Conservation (phyloP, 2,797 vertebrate species). For the Gobionotothen gibberifrons region DNA sequence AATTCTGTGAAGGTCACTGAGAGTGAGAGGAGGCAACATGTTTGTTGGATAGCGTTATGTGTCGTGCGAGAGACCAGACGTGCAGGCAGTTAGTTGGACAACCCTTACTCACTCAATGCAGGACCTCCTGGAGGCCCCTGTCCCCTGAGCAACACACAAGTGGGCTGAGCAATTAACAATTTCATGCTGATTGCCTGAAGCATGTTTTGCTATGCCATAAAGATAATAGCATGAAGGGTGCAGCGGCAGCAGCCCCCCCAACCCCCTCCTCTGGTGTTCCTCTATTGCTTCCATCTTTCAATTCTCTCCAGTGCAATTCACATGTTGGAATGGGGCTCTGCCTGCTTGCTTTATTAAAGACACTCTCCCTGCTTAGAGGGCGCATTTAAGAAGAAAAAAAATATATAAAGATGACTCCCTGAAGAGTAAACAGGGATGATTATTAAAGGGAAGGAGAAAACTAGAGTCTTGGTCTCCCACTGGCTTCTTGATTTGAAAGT, state of each 20-base stretch:
- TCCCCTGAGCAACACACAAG: conserved; percentile 89
- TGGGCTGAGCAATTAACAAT: conserved; percentile 94
- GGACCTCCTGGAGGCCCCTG: conserved; percentile 86
- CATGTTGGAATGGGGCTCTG: conserved; percentile 77
- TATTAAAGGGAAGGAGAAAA: conserved; percentile 85
- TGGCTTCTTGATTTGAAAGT: conserved; percentile 88
- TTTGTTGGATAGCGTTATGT: conserved; percentile 40
- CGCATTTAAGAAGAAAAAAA: conserved; percentile 82
- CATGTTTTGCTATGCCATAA: conserved; percentile 90
- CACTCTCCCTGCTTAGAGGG: conserved; percentile 80
- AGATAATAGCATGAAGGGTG: conserved; percentile 89
- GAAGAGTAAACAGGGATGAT: conserved; percentile 89
- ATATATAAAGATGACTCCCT: conserved; percentile 85
- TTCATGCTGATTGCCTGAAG: conserved; percentile 94
- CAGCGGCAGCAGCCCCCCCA: conserved; percentile 69
- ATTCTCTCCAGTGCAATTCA: conserved; percentile 82
- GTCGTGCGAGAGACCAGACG: conserved; percentile 52
- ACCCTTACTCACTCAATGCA: conserved; percentile 65
- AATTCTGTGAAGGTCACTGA: conserved; percentile 61
- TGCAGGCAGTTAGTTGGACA: conserved; percentile 78
- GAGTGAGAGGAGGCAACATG: conserved; percentile 40
- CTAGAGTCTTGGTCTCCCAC: conserved; percentile 84
- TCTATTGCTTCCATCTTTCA: conserved; percentile 81
- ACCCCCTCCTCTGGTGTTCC: conserved; percentile 72
- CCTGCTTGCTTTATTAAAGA: conserved; percentile 85